Evolutionary conservation across 2,113 vertebrate species (phyloP).

Genomic region (Microtus montanus): DNA sequence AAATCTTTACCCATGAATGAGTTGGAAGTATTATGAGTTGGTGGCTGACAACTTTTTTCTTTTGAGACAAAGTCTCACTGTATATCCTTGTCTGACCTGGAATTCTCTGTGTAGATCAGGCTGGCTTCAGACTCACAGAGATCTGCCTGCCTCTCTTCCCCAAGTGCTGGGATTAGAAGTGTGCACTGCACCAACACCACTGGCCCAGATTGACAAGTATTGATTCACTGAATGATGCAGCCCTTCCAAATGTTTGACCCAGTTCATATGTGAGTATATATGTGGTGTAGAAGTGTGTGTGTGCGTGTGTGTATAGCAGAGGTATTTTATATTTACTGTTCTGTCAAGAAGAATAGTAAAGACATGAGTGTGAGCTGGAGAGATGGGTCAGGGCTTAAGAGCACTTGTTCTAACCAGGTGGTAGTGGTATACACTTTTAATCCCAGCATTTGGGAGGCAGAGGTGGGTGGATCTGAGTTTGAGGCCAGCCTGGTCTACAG

Average conservation of each 20-base stretch:
- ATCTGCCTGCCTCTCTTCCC: neutral
- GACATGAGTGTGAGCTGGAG: neutral
- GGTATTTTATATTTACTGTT: neutral
- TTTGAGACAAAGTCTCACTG: neutral
- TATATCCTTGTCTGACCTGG: neutral
- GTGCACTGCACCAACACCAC: neutral
- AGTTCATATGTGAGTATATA: neutral
- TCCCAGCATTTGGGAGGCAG: neutral
- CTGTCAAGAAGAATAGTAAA: neutral
- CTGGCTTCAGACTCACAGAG: neutral
- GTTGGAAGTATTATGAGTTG: neutral
- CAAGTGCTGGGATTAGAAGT: neutral
- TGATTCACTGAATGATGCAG: neutral
- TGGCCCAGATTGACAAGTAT: neutral
- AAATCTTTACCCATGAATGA: neutral
- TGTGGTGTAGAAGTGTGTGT: neutral
- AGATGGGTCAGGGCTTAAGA: neutral
- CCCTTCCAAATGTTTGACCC: neutral
- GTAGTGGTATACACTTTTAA: neutral
- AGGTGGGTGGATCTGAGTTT: neutral
- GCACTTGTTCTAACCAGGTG: neutral
- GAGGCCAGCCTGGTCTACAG: neutral
- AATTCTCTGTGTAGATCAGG: neutral
- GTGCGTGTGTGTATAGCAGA: neutral
- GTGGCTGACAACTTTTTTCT: neutral